phyloP scores from a whole-genome alignment of 2,888 invertebrate species.

The Watsonalla cultraria region DNA sequence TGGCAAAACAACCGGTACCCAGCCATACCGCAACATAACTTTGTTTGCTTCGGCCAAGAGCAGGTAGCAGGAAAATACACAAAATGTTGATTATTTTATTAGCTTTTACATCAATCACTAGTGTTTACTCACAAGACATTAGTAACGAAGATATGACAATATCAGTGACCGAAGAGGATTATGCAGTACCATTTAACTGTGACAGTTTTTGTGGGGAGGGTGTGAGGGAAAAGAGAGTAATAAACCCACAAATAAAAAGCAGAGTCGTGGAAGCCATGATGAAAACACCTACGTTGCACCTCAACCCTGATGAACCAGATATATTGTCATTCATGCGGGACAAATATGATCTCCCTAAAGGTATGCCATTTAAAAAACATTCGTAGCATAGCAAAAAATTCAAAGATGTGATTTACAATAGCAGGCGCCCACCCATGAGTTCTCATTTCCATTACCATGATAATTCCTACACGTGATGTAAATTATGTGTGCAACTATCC shows the following conservation, averaged over 20 bases:
- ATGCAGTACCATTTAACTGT: conserved; percentile 35
- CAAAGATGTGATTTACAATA: too few species aligned
- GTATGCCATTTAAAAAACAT: conserved; percentile 25
- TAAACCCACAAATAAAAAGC: conserved; percentile 28
- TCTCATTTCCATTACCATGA: too few species aligned
- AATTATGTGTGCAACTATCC: too few species aligned
- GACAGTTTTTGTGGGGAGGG: conserved; percentile 28
- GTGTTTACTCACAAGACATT: conserved; percentile 2
- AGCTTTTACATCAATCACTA: not conserved
- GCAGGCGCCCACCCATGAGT: too few species aligned
- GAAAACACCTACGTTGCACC: conserved; percentile 38
- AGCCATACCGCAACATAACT: conserved; percentile 1
- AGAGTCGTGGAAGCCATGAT: conserved; percentile 55
- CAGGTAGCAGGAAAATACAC: not conserved
- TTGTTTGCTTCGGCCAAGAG: not conserved
- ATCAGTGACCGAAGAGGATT: conserved; percentile 28
- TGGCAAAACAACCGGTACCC: not conserved
- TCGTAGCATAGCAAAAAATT: too few species aligned
- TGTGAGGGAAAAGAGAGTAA: conserved; percentile 28
- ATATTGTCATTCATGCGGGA: conserved; percentile 48
- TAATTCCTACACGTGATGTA: too few species aligned
- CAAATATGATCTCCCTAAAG: conserved; percentile 57
- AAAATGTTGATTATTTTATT: conserved; percentile 3
- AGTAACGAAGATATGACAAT: conserved; percentile 28
- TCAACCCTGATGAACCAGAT: conserved; percentile 41